Evolutionary conservation across 2,888 invertebrate species (phyloP), one percentile per base, ranked within the genome.

Genomic region (Eilema sororculum): DNA sequence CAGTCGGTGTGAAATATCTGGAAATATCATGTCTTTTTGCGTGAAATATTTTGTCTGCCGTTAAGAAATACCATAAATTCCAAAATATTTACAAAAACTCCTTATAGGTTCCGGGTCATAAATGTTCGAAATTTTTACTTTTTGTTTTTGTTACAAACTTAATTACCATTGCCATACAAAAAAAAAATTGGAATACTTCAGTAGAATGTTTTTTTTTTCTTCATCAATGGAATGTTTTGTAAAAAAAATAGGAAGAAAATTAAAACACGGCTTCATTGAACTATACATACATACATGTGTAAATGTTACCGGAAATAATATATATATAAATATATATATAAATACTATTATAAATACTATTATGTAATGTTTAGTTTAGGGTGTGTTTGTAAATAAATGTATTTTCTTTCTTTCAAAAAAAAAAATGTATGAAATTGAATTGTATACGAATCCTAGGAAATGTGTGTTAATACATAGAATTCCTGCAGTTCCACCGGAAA

Each of bases 21-120:
- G 68, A 83, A 81, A 64, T 72, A 72, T 58, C 71, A 67, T 71
- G 71, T 80, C 64, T 75, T 76, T 77, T 76, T 72, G 65, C 63
- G 77, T 71, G 13, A 79, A 82, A 80, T 74, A 82, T 68, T 75
- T 78, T 69, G 72, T 78, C 58, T 71, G 62, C 75, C 75, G 68
- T 81, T 76, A 82, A 60, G 77, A 74, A 64, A 78, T 83, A 72
- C 74, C 73, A 60, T 67, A 76, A 67, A 83, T 81, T 69, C 72
- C 67, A 63, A 24, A n/a, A 13, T 63, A 67, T 22, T 20, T 8
- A 68, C 73, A 81, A 83, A 83, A 81, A 79, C 57, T 70, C 63
- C 75, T 28, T 69, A 69, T 25, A 67, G 65, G 86, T 84, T 85
- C 78, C 81, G 78, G 75, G 16, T 75, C 77, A 85, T 84, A 84